Evolutionary conservation across 2,797 vertebrate genomes (phyloP).

Genomic region (Danio albolineatus): DNA sequence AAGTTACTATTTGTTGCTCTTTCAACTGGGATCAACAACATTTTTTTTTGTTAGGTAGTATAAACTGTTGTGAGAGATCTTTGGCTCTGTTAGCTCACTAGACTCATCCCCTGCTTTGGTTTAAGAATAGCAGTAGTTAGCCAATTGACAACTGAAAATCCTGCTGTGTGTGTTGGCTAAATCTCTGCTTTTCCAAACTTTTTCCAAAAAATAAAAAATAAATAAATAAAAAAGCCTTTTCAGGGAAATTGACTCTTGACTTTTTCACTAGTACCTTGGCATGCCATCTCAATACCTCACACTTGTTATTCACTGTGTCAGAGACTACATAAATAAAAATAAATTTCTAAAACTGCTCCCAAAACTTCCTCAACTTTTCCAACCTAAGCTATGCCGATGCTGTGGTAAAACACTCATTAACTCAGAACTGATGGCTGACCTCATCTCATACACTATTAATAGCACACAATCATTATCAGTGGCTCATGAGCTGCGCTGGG

Average conservation of each 20-base stretch:
- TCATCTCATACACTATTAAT: constrained; percentile 46
- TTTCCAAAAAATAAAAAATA: constrained; percentile 49
- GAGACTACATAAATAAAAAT: not conserved
- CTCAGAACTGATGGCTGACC: constrained; percentile 43
- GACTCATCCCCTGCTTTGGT: constrained; percentile 29
- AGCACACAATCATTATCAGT: constrained; percentile 41
- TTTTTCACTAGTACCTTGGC: constrained; percentile 8
- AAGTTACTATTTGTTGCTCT: too few relatives aligned
- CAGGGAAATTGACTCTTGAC: constrained; percentile 60
- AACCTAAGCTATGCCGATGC: constrained; percentile 15
- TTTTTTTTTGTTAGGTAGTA: too few relatives aligned
- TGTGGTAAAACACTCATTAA: constrained; percentile 40
- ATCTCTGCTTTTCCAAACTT: constrained; percentile 51
- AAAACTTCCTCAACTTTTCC: constrained; percentile 15
- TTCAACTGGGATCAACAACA: too few relatives aligned
- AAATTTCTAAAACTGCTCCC: not conserved
- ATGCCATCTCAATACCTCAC: not conserved
- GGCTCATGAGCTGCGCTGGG: constrained; percentile 29
- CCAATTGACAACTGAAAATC: constrained; percentile 49
- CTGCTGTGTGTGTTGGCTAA: constrained; percentile 54
- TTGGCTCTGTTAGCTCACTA: constrained; percentile 44
- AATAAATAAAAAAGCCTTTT: constrained; percentile 47
- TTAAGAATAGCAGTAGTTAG: constrained; percentile 57
- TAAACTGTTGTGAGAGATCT: constrained; percentile 32
- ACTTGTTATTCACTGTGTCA: not conserved